Evolutionary conservation across 2,888 invertebrate species (phyloP), one percentile per base, ranked within the genome.

Genomic region (Cerastis leucographa): DNA sequence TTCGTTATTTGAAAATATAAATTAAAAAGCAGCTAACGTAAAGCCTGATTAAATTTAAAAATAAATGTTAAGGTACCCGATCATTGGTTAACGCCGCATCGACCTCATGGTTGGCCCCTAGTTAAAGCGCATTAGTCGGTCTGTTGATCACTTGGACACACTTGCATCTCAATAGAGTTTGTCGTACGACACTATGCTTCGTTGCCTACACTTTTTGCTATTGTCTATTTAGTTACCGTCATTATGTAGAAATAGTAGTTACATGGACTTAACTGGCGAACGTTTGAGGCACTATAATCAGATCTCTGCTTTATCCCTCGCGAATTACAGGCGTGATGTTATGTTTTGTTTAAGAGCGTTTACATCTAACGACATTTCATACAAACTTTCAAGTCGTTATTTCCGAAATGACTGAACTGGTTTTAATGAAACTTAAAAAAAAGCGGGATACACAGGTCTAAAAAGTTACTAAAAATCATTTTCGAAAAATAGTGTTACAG

Each of bases 81-180:
- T 64, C 8, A 64, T 42, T 1, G 64, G 64, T 64, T 68, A 73
- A 81, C 74, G 44, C 83, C 89, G 84, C 78, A 82, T 89, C 90
- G 92, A 91, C 91, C 92, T 86, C 89, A 78, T 88, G 88, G 84
- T 82, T 90, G 89, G 85, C 89, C 90, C 87, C 90, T 89, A 85
- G 90, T 93, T 91, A 90, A 81, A 88, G 86, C 89, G 87, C 86
- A 93, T 95, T 95, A 94, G 84, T 81, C 93, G 95, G 87, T 94
- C 92, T 84, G 89, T 85, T 92, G 93, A 74, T 71, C 90, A 78
- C 86, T 95, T 94, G 85, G 96, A 91, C 92, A 95, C 95, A 94
- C 92, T 91, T 80, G 84, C 84, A 80, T 83, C 85, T 91, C 89
- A 92, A 93, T 92, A 80, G 88, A 88, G 78, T 86, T 81, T 82